A percentile compares a stretch with the other conserved stretches of the same genome.
phyloP scores from a whole-genome alignment of 64 coral and sea anemone species.

The Montipora foliosa region DNA sequence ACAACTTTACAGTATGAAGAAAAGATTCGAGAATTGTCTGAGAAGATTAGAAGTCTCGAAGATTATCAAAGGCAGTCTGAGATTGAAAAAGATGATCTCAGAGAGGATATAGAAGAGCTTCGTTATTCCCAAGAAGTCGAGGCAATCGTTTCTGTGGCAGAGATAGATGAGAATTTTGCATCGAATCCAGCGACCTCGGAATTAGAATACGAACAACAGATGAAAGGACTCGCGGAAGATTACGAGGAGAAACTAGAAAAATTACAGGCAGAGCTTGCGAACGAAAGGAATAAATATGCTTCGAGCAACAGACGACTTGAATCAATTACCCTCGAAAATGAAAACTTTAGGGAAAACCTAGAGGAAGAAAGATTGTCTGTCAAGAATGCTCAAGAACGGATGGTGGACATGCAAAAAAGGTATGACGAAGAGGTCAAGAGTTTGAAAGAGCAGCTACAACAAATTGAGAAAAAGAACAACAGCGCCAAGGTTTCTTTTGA shows the following conservation, averaged over 20 bases:
- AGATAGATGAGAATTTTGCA: constrained; percentile 19
- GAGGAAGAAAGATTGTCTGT: constrained; percentile 72
- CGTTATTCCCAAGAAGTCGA: constrained; percentile 21
- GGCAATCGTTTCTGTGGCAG: constrained; percentile 42
- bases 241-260: constrained; percentile 84
- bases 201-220: constrained; percentile 77
- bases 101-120: constrained; percentile 36
- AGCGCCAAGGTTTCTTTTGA: constrained; percentile 6
- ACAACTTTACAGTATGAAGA: constrained; percentile 31
- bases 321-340: constrained; percentile 73
- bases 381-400: constrained; percentile 63
- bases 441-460: constrained; percentile 58
- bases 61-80: constrained; percentile 27
- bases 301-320: constrained; percentile 75
- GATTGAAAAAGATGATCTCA: constrained; percentile 28
- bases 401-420: constrained; percentile 50
- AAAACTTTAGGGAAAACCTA: constrained; percentile 79
- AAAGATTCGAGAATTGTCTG: constrained; percentile 31
- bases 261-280: constrained; percentile 60
- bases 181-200: not conserved
- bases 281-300: constrained; percentile 56
- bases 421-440: constrained; percentile 62
- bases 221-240: constrained; percentile 85
- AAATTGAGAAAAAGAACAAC: constrained; percentile 13
- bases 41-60: constrained; percentile 36